These are phyloP conservation scores for Galaxea fascicularis DNA, from an alignment of 92 coral and sea anemone genomes.

Conservation along the genomic window DNA sequence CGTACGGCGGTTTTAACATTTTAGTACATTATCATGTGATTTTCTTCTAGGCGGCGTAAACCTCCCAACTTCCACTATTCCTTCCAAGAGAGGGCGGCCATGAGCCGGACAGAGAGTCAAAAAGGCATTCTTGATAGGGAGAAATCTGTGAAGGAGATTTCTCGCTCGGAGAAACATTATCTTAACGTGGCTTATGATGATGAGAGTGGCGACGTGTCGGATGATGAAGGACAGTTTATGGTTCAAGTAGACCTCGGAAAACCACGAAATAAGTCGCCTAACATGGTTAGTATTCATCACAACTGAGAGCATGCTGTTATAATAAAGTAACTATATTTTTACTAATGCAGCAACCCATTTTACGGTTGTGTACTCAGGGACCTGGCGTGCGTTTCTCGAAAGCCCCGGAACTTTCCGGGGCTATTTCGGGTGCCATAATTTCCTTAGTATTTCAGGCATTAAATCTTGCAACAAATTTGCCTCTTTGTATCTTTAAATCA, in stretches of 20 bases:
- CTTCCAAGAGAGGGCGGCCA: slow-evolving; percentile 72
- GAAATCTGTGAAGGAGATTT: slow-evolving; percentile 71
- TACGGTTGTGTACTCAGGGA: no score
- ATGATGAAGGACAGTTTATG: slow-evolving; percentile 86
- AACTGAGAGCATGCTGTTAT: background rate
- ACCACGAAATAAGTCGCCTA: slow-evolving; percentile 31
- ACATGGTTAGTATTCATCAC: slow-evolving; percentile 24
- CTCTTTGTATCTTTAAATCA: no score
- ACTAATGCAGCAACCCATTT: no score
- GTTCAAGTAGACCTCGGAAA: slow-evolving; percentile 78
- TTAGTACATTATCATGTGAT: background rate
- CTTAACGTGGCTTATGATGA: slow-evolving; percentile 75
- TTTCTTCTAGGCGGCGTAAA: slow-evolving; percentile 36
- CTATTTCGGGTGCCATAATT: no score
- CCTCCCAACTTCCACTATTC: slow-evolving; percentile 20
- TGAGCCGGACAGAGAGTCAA: slow-evolving; percentile 71
- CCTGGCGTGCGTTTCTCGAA: no score
- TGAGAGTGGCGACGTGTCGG: slow-evolving; percentile 65
- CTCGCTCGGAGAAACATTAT: slow-evolving; percentile 83
- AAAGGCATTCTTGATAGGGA: slow-evolving; percentile 66
- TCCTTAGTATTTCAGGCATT: no score
- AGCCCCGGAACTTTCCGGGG: no score
- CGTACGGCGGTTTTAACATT: no score
- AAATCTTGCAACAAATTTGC: no score
- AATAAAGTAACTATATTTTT: no score